These are phyloP conservation scores for Apodemia hepburni DNA, from an alignment of 2,888 invertebrate genomes.

Conservation along the genomic window DNA sequence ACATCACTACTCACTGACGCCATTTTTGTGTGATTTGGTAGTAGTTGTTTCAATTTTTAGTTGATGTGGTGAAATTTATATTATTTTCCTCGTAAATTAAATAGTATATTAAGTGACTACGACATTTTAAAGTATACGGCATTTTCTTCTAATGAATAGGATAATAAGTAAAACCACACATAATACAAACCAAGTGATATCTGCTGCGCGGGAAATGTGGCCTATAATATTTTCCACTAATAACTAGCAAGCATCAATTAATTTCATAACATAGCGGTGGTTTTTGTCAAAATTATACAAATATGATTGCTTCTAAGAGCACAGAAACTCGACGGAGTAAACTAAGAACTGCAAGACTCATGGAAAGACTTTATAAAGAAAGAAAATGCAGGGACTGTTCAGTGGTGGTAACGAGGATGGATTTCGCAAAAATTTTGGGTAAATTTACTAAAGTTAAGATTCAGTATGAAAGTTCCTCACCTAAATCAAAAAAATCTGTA, in stretches of 20 bases:
- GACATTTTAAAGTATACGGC: constrained; percentile 9
- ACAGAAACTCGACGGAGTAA: constrained; percentile 52
- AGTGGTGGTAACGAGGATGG: constrained; percentile 69
- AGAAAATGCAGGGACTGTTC: constrained; percentile 68
- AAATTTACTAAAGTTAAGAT: constrained; percentile 75
- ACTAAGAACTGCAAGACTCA: constrained; percentile 55
- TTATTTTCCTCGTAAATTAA: constrained; percentile 39
- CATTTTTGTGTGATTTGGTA: constrained; percentile 56
- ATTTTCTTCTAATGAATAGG: constrained; percentile 21
- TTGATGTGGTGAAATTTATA: constrained; percentile 37
- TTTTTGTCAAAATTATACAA: constrained; percentile 23
- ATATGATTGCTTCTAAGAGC: constrained; percentile 61
- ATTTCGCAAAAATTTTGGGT: constrained; percentile 72
- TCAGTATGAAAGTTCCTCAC: constrained; percentile 60
- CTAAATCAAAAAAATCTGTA: constrained; percentile 47
- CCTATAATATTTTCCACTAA: constrained; percentile 50
- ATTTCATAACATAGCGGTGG: constrained; percentile 20
- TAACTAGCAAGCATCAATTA: constrained; percentile 29
- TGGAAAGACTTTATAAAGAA: constrained; percentile 64
- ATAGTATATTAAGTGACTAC: constrained; percentile 22
- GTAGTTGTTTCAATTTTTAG: constrained; percentile 41
- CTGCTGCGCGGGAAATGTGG: constrained; percentile 77
- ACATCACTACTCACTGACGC: constrained; percentile 57
- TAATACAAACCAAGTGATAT: constrained; percentile 38
- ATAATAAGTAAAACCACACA: constrained; percentile 32